Base-by-base conservation (phyloP, 2,888 invertebrate species). In the Bugula neritina region DNA sequence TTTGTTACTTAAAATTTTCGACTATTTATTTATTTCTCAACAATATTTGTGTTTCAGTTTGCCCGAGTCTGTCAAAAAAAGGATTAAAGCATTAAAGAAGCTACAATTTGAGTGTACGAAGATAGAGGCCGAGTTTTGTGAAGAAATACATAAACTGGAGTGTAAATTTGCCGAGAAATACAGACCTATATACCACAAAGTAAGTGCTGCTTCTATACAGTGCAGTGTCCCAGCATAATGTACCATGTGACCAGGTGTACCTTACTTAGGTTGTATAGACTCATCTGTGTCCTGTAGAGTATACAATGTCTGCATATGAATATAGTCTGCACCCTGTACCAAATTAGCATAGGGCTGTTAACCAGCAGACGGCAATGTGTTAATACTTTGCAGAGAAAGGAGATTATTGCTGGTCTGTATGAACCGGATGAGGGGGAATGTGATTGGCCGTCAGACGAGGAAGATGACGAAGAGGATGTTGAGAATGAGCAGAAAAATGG, bases 401-500 rank as follows among this genome's bases (percentile, higher is more conserved):
- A 83, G 27, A 82, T 87, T 71, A 81, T 87, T 71, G 80, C 79
- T 55, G 95, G 93, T 0, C 85, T 81, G 1, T 89, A 92, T 80
- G 97, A 98, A 84, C 98, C 98, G 0, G 91, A 88, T 17, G 92
- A 93, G 72, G 91, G 91, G 1, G 95, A 96, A 82, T 91, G 92
- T 81, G 89, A 91, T 76, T 94, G 92, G 89, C 91, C 92, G 21
- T 92, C 92, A 81, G 91, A 92, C 75, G 90, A 91, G 74, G 91
- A 91, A 75, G 89, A 89, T 21, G 90, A 90, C 71, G 87, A 63
- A 13, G 63, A 63, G 5, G 63, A 63, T 10, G 63, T 88, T 71
- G 90, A 72, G 27, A 75, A 75, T 17, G 90, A 90, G 72, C 79
- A 25, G 63, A 17, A 43, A 43, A 17, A 10, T 5, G 43, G 17